phyloP scores from a whole-genome alignment of 1,140 invertebrate genomes.

The Pygmarrhopalites habei region DNA sequence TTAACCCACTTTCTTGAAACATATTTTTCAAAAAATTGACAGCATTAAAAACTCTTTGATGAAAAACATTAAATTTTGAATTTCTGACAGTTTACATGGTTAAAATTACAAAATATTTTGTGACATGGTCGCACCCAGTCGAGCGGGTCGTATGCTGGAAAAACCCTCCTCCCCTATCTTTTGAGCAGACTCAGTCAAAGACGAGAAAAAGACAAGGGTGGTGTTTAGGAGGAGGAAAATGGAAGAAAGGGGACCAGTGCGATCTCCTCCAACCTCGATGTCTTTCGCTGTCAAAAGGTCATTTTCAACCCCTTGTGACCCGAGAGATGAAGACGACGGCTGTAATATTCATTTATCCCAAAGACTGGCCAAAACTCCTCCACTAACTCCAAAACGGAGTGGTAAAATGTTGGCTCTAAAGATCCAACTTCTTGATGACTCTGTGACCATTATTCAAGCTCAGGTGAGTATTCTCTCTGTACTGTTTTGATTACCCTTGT shows the following conservation, averaged over 20 bases:
- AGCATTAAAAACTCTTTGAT: no score
- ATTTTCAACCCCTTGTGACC: constrained; percentile 26
- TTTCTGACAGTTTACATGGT: no score
- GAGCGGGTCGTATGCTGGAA: no score
- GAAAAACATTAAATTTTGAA: no score
- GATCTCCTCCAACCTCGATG: neutral
- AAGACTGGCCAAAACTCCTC: constrained; percentile 25
- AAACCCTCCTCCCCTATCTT: no score
- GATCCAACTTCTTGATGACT: constrained; percentile 35
- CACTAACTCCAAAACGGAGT: constrained; percentile 21
- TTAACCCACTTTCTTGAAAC: no score
- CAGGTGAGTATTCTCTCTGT: no score
- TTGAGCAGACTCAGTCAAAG: neutral
- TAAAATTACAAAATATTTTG: no score
- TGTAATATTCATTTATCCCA: neutral
- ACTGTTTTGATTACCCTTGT: no score
- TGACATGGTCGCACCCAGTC: no score
- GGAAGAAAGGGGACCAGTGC: neutral
- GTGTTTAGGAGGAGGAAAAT: neutral
- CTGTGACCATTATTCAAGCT: constrained; percentile 37
- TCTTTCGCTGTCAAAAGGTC: constrained; percentile 21
- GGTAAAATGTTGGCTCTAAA: constrained; percentile 30
- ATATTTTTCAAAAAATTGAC: no score
- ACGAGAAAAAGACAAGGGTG: neutral
- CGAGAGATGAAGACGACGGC: constrained; percentile 2